A percentile compares a stretch with the other conserved stretches of the same genome.
Evolutionary conservation across 2,888 invertebrate genomes (phyloP).

Genomic region (Zygaena filipendulae): DNA sequence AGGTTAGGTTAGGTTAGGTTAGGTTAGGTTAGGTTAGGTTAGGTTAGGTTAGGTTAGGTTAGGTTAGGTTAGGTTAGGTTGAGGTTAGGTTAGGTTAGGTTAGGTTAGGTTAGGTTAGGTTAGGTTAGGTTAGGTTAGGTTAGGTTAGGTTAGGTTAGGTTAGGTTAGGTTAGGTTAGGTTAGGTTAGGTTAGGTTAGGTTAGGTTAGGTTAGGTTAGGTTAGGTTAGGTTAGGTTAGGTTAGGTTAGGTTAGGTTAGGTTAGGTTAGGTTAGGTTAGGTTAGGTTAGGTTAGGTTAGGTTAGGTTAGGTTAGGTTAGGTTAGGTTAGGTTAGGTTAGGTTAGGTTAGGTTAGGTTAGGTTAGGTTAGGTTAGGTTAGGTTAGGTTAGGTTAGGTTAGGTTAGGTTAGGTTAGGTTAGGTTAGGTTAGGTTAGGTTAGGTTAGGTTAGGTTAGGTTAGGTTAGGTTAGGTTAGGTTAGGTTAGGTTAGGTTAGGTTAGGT

Average conservation of each 20-base stretch:
- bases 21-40: slow-evolving; percentile 7
- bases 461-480: slow-evolving; percentile 8
- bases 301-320: slow-evolving; percentile 9
- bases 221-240: slow-evolving; percentile 6
- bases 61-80: slow-evolving; percentile 6
- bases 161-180: slow-evolving; percentile 5
- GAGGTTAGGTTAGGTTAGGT: no score
- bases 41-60: slow-evolving; percentile 7
- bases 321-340: slow-evolving; percentile 10
- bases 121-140: slow-evolving; percentile 5
- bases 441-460: slow-evolving; percentile 7
- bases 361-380: slow-evolving; percentile 12
- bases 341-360: slow-evolving; percentile 8
- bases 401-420: slow-evolving; percentile 4
- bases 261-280: slow-evolving; percentile 11
- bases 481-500: slow-evolving; percentile 9
- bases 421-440: slow-evolving; percentile 1
- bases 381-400: slow-evolving; percentile 11
- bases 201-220: slow-evolving; percentile 6
- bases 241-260: slow-evolving; percentile 5
- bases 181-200: slow-evolving; percentile 7
- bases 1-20: not conserved
- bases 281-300: slow-evolving; percentile 11
- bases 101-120: slow-evolving; percentile 7
- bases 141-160: slow-evolving; percentile 4